phyloP scores from a whole-genome alignment of 2,113 vertebrate species.

The Epinephelus moara region DNA sequence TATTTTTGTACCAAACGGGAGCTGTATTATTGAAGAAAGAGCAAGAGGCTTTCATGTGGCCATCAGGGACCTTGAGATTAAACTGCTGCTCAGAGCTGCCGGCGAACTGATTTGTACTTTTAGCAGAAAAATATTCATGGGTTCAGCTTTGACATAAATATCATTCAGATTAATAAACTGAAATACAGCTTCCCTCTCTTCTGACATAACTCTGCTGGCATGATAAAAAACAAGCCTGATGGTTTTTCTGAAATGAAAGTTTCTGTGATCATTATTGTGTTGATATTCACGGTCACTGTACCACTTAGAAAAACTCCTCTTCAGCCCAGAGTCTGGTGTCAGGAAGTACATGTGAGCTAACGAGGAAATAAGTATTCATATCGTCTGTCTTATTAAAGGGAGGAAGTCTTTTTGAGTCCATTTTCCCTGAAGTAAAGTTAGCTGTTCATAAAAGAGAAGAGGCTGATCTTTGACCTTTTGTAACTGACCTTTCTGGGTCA shows the following conservation, averaged over 20 bases:
- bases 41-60: slow-evolving; percentile 23
- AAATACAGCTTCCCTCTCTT: background rate
- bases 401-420: background rate
- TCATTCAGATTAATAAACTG: background rate
- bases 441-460: background rate
- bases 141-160: slow-evolving; percentile 13
- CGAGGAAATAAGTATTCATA: background rate
- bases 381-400: background rate
- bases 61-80: slow-evolving; percentile 29
- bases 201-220: background rate
- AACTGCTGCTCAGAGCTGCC: slow-evolving; percentile 40
- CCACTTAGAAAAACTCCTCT: background rate
- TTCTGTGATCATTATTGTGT: background rate
- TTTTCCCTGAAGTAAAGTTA: background rate
- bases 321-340: background rate
- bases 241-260: background rate
- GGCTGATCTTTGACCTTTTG: background rate
- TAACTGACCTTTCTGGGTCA: background rate
- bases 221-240: background rate
- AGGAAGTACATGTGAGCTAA: background rate
- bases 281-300: slow-evolving; percentile 4
- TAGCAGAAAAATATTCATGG: slow-evolving; percentile 15
- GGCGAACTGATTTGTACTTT: slow-evolving; percentile 16
- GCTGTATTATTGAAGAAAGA: slow-evolving; percentile 17
- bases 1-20: slow-evolving; percentile 40